Evolutionary conservation across 1,140 invertebrate species (phyloP).

Genomic region (Nasonia giraulti): DNA sequence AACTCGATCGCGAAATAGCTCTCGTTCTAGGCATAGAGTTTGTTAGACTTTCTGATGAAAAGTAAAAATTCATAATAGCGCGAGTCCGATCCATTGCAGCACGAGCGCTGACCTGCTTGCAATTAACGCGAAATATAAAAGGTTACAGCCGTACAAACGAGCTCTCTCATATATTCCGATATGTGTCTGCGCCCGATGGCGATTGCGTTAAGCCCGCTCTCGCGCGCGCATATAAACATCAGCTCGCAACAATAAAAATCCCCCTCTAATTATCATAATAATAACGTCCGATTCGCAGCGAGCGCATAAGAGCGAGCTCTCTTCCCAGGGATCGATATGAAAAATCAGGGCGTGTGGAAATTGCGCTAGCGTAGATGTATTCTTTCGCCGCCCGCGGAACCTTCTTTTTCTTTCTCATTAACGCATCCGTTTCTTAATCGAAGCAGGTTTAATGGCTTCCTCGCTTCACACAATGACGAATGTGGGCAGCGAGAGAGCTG

Average conservation of each 20-base stretch:
- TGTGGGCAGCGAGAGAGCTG: slow-evolving; percentile 59
- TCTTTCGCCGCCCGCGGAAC: slow-evolving; percentile 1
- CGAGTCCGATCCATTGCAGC: too few relatives aligned
- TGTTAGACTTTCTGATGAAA: too few relatives aligned
- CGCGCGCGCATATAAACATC: background rate
- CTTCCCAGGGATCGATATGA: slow-evolving; percentile 17
- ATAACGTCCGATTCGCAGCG: background rate
- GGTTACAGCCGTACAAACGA: too few relatives aligned
- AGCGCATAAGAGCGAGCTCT: background rate
- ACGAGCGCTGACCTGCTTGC: too few relatives aligned
- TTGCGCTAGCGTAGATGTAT: background rate
- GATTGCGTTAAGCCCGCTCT: too few relatives aligned
- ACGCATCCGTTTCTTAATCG: slow-evolving; percentile 38
- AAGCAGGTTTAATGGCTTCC: slow-evolving; percentile 33
- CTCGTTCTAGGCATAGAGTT: too few relatives aligned
- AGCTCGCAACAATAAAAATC: background rate
- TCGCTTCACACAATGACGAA: background rate
- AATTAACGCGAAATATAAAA: too few relatives aligned
- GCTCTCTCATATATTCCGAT: too few relatives aligned
- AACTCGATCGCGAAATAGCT: background rate
- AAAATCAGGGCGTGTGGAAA: slow-evolving; percentile 36
- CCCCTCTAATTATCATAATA: background rate
- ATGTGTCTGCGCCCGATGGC: too few relatives aligned
- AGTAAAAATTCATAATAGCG: too few relatives aligned
- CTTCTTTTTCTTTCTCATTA: slow-evolving; percentile 21